These are phyloP conservation scores for Neosilurus hyrtlii DNA, from an alignment of 2,797 vertebrate species.

Conservation along the genomic window DNA sequence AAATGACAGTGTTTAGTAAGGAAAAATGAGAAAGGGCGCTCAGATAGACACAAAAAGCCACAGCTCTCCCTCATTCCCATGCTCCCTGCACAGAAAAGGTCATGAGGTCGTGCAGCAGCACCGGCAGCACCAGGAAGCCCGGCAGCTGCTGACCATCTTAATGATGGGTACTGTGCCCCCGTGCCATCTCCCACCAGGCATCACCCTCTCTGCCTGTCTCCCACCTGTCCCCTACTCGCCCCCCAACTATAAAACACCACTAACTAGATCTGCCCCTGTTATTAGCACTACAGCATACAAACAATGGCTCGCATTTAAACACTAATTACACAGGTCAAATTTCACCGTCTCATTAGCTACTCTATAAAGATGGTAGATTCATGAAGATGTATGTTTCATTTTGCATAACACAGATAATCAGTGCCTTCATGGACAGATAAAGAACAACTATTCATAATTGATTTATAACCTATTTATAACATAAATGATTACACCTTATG, in stretches of 20 bases:
- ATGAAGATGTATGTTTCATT: slow-evolving; percentile 3
- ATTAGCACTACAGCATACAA: slow-evolving; percentile 43
- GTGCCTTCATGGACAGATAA: slow-evolving; percentile 20
- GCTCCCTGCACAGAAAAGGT: slow-evolving; percentile 56
- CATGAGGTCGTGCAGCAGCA: slow-evolving; percentile 54
- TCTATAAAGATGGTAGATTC: slow-evolving; percentile 37
- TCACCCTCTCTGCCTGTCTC: slow-evolving; percentile 35
- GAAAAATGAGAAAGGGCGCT: slow-evolving; percentile 26
- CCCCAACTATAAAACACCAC: slow-evolving; percentile 50
- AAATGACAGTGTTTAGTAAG: slow-evolving; percentile 15
- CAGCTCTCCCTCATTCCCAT: slow-evolving; percentile 61
- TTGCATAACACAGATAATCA: background rate
- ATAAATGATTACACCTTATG: background rate
- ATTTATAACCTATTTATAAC: too few relatives aligned
- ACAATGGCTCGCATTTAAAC: slow-evolving; percentile 43
- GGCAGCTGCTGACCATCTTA: slow-evolving; percentile 66
- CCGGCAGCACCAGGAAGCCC: slow-evolving; percentile 59
- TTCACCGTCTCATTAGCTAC: slow-evolving; percentile 45
- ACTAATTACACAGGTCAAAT: slow-evolving; percentile 52
- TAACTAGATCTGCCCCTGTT: slow-evolving; percentile 54
- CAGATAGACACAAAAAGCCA: slow-evolving; percentile 11
- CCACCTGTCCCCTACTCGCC: slow-evolving; percentile 38
- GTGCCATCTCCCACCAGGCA: slow-evolving; percentile 48
- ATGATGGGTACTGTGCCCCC: slow-evolving; percentile 57
- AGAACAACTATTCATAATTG: background rate